phyloP scores from a whole-genome alignment of 2,888 invertebrate species.

The Phoenoteleia sp. region DNA sequence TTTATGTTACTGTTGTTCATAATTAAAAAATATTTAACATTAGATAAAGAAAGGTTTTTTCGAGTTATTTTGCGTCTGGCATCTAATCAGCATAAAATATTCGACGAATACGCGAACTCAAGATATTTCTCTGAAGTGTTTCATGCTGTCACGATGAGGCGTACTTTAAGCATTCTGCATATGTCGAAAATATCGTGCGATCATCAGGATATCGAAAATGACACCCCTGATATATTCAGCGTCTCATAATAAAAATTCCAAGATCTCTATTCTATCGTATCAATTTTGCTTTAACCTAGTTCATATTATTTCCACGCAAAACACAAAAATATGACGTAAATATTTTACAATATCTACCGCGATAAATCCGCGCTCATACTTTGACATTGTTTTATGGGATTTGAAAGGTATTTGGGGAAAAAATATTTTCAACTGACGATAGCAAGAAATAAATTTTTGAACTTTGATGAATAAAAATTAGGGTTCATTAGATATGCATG shows the following conservation, averaged over 20 bases:
- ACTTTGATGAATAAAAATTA: no score
- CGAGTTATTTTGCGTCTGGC: neutral
- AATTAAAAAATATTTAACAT: no score
- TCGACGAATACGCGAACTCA: neutral
- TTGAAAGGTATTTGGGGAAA: neutral
- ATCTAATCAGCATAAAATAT: slow-evolving; percentile 43
- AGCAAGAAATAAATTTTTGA: no score
- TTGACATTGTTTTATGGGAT: neutral
- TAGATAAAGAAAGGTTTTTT: no score
- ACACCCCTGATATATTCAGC: slow-evolving; percentile 48
- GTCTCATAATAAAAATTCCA: slow-evolving; percentile 28
- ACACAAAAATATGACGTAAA: slow-evolving; percentile 38
- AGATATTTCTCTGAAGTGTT: slow-evolving; percentile 33
- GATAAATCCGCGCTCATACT: slow-evolving; percentile 15
- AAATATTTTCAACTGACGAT: no score
- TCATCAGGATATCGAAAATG: slow-evolving; percentile 56
- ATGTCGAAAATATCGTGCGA: slow-evolving; percentile 41
- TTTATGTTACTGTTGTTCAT: no score
- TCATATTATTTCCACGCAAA: slow-evolving; percentile 46
- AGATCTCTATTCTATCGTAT: slow-evolving; percentile 48
- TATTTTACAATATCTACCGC: slow-evolving; percentile 26
- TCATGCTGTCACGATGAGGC: slow-evolving; percentile 31
- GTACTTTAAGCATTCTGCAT: slow-evolving; percentile 26
- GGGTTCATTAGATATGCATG: no score
- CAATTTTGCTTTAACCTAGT: slow-evolving; percentile 52